phyloP scores from a whole-genome alignment of 2,888 invertebrate species.

The Drosophila limbata region DNA sequence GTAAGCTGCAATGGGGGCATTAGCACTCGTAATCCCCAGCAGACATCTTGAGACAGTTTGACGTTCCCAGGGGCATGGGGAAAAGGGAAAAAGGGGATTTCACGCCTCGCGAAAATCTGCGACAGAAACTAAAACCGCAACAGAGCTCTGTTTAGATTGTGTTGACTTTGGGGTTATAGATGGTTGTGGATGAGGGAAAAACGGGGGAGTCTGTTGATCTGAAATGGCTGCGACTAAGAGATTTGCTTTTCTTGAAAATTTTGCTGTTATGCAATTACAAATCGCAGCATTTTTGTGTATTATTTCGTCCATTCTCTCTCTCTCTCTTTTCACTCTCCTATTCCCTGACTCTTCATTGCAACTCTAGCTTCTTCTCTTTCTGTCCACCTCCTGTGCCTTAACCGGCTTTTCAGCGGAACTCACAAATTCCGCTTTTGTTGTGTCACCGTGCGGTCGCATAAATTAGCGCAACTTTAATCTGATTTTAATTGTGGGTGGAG shows the following conservation, averaged over 20 bases:
- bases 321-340: neutral
- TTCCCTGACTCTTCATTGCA: neutral
- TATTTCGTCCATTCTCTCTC: slow-evolving; percentile 6
- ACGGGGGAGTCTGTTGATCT: neutral
- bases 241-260: slow-evolving; percentile 5
- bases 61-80: neutral
- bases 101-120: slow-evolving; percentile 39
- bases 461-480: slow-evolving; percentile 83
- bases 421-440: slow-evolving; percentile 67
- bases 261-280: slow-evolving; percentile 13
- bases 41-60: slow-evolving; percentile 50
- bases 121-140: slow-evolving; percentile 41
- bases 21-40: slow-evolving; percentile 40
- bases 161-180: neutral
- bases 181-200: neutral
- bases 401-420: slow-evolving; percentile 42
- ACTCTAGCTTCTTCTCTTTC: slow-evolving; percentile 10
- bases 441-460: slow-evolving; percentile 82
- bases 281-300: slow-evolving; percentile 1
- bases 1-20: slow-evolving; percentile 32
- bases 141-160: slow-evolving; percentile 19
- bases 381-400: slow-evolving; percentile 10
- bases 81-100: neutral
- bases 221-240: slow-evolving; percentile 7
- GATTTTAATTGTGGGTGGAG: slow-evolving; percentile 76